A percentile compares a stretch with the other conserved stretches of the same genome.
phyloP scores from a whole-genome alignment of 1,140 invertebrate species.

The Holcopasites calliopsidis region DNA sequence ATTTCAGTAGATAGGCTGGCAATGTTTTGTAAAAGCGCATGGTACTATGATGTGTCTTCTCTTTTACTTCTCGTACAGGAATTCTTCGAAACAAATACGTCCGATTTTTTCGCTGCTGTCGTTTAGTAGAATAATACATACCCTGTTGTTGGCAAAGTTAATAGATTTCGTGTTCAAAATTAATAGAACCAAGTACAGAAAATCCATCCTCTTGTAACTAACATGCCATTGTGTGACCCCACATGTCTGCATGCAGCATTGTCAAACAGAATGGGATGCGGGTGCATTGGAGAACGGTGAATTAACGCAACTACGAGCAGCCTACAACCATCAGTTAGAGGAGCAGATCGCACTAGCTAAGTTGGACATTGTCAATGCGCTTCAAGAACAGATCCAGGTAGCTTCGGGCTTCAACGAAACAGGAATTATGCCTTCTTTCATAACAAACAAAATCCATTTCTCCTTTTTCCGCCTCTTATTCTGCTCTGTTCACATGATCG shows the following conservation, averaged over 20 bases:
- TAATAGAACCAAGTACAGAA: too few relatives aligned
- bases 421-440: not conserved
- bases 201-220: constrained; percentile 58
- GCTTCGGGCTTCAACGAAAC: constrained; percentile 51
- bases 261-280: constrained; percentile 75
- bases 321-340: constrained; percentile 77
- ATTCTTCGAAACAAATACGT: too few relatives aligned
- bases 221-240: constrained; percentile 55
- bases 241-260: constrained; percentile 74
- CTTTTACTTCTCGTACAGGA: too few relatives aligned
- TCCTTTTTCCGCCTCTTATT: too few relatives aligned
- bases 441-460: not conserved
- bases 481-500: not conserved
- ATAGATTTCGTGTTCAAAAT: too few relatives aligned
- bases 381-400: constrained; percentile 84
- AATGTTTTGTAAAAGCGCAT: too few relatives aligned
- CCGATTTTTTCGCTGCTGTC: too few relatives aligned
- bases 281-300: constrained; percentile 69
- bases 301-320: constrained; percentile 68
- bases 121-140: too few relatives aligned
- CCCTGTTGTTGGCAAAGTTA: too few relatives aligned
- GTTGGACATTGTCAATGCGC: constrained; percentile 81
- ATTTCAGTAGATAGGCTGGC: constrained; percentile 11
- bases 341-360: constrained; percentile 82
- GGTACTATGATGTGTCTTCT: too few relatives aligned